Percentiles rank a stretch among this genome's conserved stretches.
Conservation (phyloP, 2,888 invertebrate species). For the Arge pagana region DNA sequence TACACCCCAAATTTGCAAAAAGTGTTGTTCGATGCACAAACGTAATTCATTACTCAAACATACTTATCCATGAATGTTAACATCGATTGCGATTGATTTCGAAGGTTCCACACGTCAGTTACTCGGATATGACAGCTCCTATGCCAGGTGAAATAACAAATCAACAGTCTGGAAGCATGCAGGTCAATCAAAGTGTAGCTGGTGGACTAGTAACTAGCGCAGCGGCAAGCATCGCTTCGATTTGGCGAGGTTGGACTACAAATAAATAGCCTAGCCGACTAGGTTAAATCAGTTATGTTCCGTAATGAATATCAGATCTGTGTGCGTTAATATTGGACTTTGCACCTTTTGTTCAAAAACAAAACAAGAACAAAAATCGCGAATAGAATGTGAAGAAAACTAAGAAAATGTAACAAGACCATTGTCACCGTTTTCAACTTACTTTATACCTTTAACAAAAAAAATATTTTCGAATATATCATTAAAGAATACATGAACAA, state of each 20-base stretch:
- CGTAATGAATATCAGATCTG: too few relatives aligned
- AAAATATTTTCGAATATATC: too few relatives aligned
- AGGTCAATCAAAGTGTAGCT: slow-evolving; percentile 64
- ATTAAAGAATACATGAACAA: too few relatives aligned
- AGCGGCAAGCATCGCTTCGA: slow-evolving; percentile 79
- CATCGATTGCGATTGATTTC: slow-evolving; percentile 13
- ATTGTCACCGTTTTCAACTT: too few relatives aligned
- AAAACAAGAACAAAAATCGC: too few relatives aligned
- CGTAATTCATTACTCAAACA: background rate
- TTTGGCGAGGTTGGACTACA: slow-evolving; percentile 76
- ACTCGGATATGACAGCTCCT: slow-evolving; percentile 60
- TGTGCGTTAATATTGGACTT: too few relatives aligned
- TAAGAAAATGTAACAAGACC: too few relatives aligned
- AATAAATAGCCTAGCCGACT: slow-evolving; percentile 56
- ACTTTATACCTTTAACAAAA: too few relatives aligned
- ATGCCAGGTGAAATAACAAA: slow-evolving; percentile 49
- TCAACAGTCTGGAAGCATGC: slow-evolving; percentile 51
- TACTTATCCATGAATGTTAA: background rate
- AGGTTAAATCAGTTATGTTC: background rate
- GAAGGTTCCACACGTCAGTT: slow-evolving; percentile 63
- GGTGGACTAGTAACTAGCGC: slow-evolving; percentile 81
- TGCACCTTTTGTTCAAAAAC: too few relatives aligned
- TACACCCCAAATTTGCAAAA: background rate
- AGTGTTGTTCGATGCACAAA: slow-evolving; percentile 5
- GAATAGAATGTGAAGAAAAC: too few relatives aligned